A percentile compares a stretch with the other conserved stretches of the same genome.
Evolutionary conservation across 1,140 invertebrate species (phyloP).

Genomic region (Macrosteles quadrilineatus): DNA sequence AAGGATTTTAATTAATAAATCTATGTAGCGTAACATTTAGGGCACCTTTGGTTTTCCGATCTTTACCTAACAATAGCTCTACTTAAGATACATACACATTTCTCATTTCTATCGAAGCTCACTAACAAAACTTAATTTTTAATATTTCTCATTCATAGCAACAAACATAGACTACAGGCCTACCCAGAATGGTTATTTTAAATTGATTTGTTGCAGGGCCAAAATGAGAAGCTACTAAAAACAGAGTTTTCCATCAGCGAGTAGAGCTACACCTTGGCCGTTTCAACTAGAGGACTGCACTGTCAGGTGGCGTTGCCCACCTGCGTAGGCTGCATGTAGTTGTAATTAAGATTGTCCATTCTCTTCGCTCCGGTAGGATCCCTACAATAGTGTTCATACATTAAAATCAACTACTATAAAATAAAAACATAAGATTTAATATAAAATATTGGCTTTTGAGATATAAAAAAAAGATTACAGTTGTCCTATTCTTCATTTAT

Average conservation of each 20-base stretch:
- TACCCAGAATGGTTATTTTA: neutral
- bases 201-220: conserved; percentile 11
- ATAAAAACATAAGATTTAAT: too few relatives aligned
- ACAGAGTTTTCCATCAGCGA: neutral
- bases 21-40: conserved; percentile 37
- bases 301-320: conserved; percentile 38
- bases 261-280: neutral
- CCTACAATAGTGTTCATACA: conserved; percentile 56
- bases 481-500: too few relatives aligned
- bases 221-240: conserved; percentile 25
- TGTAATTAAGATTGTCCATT: conserved; percentile 65
- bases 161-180: neutral
- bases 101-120: conserved; percentile 29
- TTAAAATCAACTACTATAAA: conserved; percentile 37
- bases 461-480: too few relatives aligned
- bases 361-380: conserved; percentile 66
- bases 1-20: conserved; percentile 25
- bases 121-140: conserved; percentile 32
- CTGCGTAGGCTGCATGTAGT: conserved; percentile 40
- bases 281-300: conserved; percentile 15
- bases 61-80: conserved; percentile 22
- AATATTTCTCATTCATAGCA: conserved; percentile 21
- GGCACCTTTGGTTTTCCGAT: conserved; percentile 41
- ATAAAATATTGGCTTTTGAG: too few relatives aligned
- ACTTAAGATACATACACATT: neutral